Base-by-base conservation (phyloP, 2,797 vertebrate species). In the Pipistrellus pygmaeus region DNA sequence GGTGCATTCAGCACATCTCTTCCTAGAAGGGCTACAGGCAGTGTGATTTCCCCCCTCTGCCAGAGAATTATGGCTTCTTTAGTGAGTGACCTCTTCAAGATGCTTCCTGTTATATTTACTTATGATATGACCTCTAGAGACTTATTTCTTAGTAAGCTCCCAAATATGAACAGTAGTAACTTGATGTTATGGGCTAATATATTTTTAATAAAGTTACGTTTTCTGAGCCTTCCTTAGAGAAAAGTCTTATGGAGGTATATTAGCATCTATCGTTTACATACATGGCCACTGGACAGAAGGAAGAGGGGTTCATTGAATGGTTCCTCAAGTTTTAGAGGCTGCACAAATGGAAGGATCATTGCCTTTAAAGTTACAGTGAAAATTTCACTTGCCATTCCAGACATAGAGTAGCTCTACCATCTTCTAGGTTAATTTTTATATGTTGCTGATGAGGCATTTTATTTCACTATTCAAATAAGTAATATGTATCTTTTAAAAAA, bases 21-120 rank as follows among this genome's bases (percentile, higher is more conserved):
- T 93, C 21, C 51, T 92, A 86, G 77, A 83, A 95, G 96, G 64
- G 27, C 38, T 72, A 66, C 30, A 25, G 44, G 30, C 64, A 80
- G 93, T 90, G 48, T 75, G 82, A 83, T 92, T 92, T 75, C 12
- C 44, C 27, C 64, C 75, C 44, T 46, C 93, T 85, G 91, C 15
- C 41, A 95, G 87, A 95, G 75, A 96, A 96, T 87, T 92, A 95
- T 48, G 78, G 46, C 27, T 96, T 81, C 80, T 87, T 88, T 94
- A 85, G 62, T 86, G 85, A 85, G 38, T 64, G 10, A 88, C 90
- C 81, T 95, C 78, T 93, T 92, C 92, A 88, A 88, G 86, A 85
- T 92, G 53, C 71, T 90, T 95, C 91, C 88, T 94, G 53, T 96
- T 95, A 84, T 95, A 78, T 96, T 84, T 91, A 90, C 85, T 91